phyloP scores from a whole-genome alignment of 2,888 invertebrate genomes.

The Aplocera efformata region DNA sequence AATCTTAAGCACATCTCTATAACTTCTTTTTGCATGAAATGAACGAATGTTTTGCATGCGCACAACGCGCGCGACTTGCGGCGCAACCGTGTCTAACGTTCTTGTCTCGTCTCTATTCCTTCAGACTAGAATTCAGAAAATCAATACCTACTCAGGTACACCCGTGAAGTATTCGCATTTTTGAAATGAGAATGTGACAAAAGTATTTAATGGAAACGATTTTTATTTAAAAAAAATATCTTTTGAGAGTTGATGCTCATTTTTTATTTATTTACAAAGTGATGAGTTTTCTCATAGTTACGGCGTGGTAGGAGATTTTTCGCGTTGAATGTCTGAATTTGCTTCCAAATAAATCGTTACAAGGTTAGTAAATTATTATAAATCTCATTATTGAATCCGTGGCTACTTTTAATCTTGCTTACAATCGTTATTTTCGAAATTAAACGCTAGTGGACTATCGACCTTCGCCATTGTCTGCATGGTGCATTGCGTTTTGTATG shows the following conservation, averaged over 20 bases:
- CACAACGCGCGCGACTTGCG: too few relatives aligned
- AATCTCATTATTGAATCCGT: slow-evolving; percentile 18
- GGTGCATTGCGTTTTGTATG: slow-evolving; percentile 74
- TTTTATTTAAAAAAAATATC: slow-evolving; percentile 71
- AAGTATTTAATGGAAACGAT: slow-evolving; percentile 72
- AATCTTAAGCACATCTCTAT: too few relatives aligned
- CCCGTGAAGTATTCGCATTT: slow-evolving; percentile 73
- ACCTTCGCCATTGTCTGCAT: slow-evolving; percentile 80
- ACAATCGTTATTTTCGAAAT: slow-evolving; percentile 31
- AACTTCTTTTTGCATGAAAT: too few relatives aligned
- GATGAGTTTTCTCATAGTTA: slow-evolving; percentile 78
- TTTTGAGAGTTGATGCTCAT: slow-evolving; percentile 77
- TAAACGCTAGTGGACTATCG: slow-evolving; percentile 58
- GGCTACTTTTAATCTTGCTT: slow-evolving; percentile 2
- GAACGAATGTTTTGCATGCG: too few relatives aligned
- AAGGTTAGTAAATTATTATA: slow-evolving; percentile 61
- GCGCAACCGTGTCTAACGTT: too few relatives aligned
- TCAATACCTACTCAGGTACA: slow-evolving; percentile 59
- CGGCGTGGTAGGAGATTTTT: slow-evolving; percentile 78
- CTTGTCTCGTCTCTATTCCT: too few relatives aligned
- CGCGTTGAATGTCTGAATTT: slow-evolving; percentile 67
- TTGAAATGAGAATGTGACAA: slow-evolving; percentile 80
- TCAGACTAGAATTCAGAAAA: too few relatives aligned
- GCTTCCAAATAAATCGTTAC: slow-evolving; percentile 66
- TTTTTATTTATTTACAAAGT: slow-evolving; percentile 80